Evolutionary conservation across 2,797 vertebrate species (phyloP).

Genomic region (Cyclopterus lumpus): DNA sequence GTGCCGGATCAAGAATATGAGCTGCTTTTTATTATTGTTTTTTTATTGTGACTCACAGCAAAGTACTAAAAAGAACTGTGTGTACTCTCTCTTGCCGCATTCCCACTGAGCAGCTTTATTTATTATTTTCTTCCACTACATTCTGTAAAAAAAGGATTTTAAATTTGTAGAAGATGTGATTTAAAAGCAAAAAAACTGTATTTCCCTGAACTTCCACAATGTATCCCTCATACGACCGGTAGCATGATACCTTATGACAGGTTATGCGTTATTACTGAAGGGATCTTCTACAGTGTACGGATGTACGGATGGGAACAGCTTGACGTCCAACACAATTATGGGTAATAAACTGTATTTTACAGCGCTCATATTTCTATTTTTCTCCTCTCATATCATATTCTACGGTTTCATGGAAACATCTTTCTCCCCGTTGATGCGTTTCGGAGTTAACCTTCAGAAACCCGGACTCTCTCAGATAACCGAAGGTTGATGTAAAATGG

Average conservation of each 20-base stretch:
- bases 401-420: slow-evolving; percentile 2
- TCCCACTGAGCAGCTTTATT: not conserved
- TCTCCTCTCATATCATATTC: not conserved
- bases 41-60: not conserved
- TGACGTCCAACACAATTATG: not conserved
- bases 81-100: not conserved
- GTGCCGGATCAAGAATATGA: not conserved
- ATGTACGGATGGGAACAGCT: not conserved
- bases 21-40: not conserved
- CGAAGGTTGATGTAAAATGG: not conserved
- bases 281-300: not conserved
- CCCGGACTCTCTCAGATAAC: not conserved
- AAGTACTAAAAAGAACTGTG: not conserved
- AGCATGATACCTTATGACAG: not conserved
- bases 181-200: not conserved
- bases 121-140: not conserved
- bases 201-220: not conserved
- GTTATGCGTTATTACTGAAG: not conserved
- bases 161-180: slow-evolving; percentile 5
- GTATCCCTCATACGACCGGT: not conserved
- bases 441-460: not conserved
- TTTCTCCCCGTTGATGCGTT: not conserved
- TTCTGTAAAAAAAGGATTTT: not conserved
- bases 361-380: not conserved
- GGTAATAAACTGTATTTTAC: not conserved